A percentile compares a stretch with the other conserved stretches of the same genome.
Evolutionary conservation across 2,888 invertebrate species (phyloP).

Genomic region (Meliscaeva auricollis): DNA sequence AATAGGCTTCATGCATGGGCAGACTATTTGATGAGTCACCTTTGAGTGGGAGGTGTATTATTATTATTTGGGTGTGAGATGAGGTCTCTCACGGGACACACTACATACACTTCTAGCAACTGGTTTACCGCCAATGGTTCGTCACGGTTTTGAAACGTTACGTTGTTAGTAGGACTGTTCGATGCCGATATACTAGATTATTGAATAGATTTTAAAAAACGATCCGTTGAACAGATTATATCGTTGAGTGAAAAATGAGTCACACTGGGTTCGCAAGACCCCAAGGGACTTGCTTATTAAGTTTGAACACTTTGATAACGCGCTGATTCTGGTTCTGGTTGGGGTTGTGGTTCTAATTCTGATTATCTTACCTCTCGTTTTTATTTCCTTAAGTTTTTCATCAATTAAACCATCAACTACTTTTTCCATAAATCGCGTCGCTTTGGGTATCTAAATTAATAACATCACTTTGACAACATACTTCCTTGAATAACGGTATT

Average conservation of each 20-base stretch:
- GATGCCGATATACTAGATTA: constrained; percentile 82
- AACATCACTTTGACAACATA: constrained; percentile 77
- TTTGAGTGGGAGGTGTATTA: constrained; percentile 89
- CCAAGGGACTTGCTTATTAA: constrained; percentile 78
- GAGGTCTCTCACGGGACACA: constrained; percentile 86
- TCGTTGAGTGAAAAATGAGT: constrained; percentile 80
- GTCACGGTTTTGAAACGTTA: constrained; percentile 69
- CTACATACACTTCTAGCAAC: constrained; percentile 87
- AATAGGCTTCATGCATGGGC: constrained; percentile 85
- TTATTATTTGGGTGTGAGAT: constrained; percentile 86
- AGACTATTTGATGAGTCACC: constrained; percentile 85
- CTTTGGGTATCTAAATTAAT: constrained; percentile 82
- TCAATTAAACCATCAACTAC: constrained; percentile 84
- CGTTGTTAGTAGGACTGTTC: constrained; percentile 82
- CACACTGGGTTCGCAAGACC: constrained; percentile 82
- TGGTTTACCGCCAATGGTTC: constrained; percentile 84
- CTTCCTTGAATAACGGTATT: constrained; percentile 59
- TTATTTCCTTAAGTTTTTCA: constrained; percentile 82
- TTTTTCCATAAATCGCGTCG: constrained; percentile 80
- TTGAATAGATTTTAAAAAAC: constrained; percentile 81
- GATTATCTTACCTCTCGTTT: constrained; percentile 79
- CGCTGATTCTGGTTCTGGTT: constrained; percentile 70
- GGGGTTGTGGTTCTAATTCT: constrained; percentile 51
- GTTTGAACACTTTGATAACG: constrained; percentile 80
- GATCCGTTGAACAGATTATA: constrained; percentile 81